phyloP scores from a whole-genome alignment of 2,888 invertebrate species.

The Ormyrus pomaceus region DNA sequence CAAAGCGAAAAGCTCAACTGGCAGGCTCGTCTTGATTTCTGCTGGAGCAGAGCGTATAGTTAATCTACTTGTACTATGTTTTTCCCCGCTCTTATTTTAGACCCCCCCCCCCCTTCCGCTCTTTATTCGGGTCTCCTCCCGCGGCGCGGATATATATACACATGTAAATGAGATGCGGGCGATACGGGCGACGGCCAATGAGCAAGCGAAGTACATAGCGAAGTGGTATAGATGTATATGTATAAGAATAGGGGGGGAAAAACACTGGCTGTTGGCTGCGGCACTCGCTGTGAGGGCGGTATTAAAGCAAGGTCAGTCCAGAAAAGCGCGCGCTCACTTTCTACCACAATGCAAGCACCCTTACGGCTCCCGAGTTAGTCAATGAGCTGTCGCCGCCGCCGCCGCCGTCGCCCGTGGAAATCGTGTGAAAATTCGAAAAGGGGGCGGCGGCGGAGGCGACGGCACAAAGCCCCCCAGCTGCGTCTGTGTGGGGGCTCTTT shows the following conservation, averaged over 20 bases:
- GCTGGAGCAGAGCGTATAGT: constrained; percentile 1
- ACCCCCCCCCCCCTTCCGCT: no score
- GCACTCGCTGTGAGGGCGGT: constrained; percentile 26
- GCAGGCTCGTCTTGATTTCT: constrained; percentile 22
- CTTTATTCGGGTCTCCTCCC: constrained; percentile 18
- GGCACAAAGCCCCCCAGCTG: not conserved
- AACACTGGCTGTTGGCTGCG: constrained; percentile 6
- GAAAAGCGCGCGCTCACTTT: constrained; percentile 58
- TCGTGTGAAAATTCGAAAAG: constrained; percentile 28
- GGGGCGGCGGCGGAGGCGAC: not conserved
- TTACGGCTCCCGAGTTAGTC: constrained; percentile 20
- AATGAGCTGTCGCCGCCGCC: constrained; percentile 12
- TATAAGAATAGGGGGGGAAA: constrained; percentile 31
- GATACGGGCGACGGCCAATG: constrained; percentile 46
- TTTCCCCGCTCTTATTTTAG: constrained; percentile 11
- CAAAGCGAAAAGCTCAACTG: not conserved
- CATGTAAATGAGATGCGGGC: constrained; percentile 51
- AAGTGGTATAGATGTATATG: constrained; percentile 28
- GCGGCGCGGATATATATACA: constrained; percentile 31
- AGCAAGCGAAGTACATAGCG: constrained; percentile 41
- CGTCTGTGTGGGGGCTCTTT: not conserved
- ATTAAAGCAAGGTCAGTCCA: constrained; percentile 61
- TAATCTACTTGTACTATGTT: not conserved
- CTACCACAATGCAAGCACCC: constrained; percentile 61
- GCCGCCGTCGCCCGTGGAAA: not conserved